Percentiles rank a stretch among this genome's conserved stretches.
These are phyloP conservation scores for Lamellibrachia satsuma DNA, from an alignment of 2,888 invertebrate species.

Conservation along the genomic window DNA sequence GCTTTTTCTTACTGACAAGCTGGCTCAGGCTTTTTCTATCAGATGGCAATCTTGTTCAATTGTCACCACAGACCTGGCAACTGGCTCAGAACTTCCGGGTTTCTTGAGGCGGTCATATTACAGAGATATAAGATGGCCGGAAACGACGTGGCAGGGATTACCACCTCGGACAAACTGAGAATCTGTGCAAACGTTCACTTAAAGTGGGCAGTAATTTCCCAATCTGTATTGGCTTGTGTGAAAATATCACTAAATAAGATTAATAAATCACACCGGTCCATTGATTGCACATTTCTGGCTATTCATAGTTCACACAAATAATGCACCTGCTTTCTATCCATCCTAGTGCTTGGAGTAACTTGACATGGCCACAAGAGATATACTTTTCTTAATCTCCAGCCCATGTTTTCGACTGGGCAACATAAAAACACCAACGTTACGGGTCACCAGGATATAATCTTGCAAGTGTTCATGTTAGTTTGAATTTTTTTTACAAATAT, in stretches of 20 bases:
- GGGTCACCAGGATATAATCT: too few species aligned
- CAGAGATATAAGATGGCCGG: background rate
- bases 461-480: too few species aligned
- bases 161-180: background rate
- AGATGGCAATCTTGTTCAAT: background rate
- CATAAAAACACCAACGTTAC: too few species aligned
- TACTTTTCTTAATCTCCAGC: too few species aligned
- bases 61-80: background rate
- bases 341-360: too few species aligned
- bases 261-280: background rate
- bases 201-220: background rate
- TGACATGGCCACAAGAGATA: too few species aligned
- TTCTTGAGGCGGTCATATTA: background rate
- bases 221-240: background rate
- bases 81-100: background rate
- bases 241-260: background rate
- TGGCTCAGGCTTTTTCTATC: background rate
- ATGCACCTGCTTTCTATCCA: background rate
- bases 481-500: too few species aligned
- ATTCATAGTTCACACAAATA: background rate
- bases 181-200: background rate
- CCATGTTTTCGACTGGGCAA: too few species aligned
- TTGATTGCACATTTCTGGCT: background rate
- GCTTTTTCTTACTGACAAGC: background rate
- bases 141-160: background rate